Evolutionary conservation across 2,888 invertebrate species (phyloP), one percentile per base, ranked within the genome.

Genomic region (Hyles lineata): DNA sequence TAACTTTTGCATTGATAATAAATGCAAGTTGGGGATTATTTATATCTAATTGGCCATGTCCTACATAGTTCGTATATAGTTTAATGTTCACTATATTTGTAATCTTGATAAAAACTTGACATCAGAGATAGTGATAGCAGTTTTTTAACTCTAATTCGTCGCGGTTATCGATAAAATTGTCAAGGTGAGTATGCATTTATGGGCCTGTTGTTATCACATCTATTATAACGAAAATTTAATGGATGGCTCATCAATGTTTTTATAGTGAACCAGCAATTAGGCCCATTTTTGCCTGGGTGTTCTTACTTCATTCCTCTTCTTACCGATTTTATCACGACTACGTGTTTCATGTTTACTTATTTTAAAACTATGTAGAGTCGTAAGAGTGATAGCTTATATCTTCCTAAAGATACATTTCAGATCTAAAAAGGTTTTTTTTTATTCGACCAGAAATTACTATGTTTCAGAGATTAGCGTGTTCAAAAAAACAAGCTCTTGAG

Each of bases 1-100:
- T 55, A 70, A 29, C 25, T 29, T 15, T 17, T 59, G 15, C 21
- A 43, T 23, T 60, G 60, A 71, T 43, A 70, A 32, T 1, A n/a
- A 60, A 50, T 73, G 61, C 52, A 70, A 50, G 50, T 61, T 72
- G 80, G 82, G 77, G 81, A 81, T 77, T 73, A 78, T 79, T 83
- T 77, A 74, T 70, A 73, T 74, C 71, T 80, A 85, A 86, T 87
- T 89, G 90, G 82, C 90, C 91, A 80, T 91, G 91, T 75, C 88
- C 90, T 82, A 90, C 77, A 83, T 83, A 77, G 73, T 74, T 72
- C 80, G 84, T 82, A 80, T 82, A 81, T 72, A 77, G 76, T 75
- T 76, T 74, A 76, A 82, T 78, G 78, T 73, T 79, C 80, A 79
- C 80, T 78, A 79, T 74, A 77, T 76, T 77, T 77, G 79, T 78